phyloP scores from a whole-genome alignment of 2,888 invertebrate genomes.

The Drosophila anomelani region DNA sequence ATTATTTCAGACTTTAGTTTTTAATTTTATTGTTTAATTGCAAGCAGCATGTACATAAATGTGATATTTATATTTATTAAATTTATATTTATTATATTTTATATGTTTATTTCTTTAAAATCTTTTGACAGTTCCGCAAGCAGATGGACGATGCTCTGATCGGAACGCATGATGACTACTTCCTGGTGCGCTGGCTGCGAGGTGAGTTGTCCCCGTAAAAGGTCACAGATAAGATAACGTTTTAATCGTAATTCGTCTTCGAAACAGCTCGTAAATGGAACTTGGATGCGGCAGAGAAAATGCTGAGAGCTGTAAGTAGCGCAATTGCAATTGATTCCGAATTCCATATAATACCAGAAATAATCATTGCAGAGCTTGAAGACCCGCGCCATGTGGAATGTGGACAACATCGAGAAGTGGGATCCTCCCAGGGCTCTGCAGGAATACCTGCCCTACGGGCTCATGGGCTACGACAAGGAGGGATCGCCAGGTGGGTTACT shows the following conservation, averaged over 20 bases:
- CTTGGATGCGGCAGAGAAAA: conserved; percentile 94
- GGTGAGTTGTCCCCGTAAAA: conserved; percentile 85
- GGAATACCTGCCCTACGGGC: conserved; percentile 91
- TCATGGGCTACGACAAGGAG: conserved; percentile 92
- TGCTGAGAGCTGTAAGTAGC: conserved; percentile 92
- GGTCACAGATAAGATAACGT: not conserved
- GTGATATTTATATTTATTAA: no score
- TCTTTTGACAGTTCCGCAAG: conserved; percentile 88
- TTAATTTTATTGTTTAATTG: no score
- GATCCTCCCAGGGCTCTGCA: conserved; percentile 89
- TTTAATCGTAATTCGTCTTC: not conserved
- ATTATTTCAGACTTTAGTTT: no score
- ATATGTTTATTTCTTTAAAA: no score
- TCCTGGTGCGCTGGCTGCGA: conserved; percentile 91
- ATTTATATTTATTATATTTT: no score
- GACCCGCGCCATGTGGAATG: conserved; percentile 87
- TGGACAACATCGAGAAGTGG: conserved; percentile 90
- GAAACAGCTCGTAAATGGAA: conserved; percentile 92
- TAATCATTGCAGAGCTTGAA: conserved; percentile 70
- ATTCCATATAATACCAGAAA: not conserved
- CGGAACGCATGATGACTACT: conserved; percentile 92
- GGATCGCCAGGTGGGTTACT: conserved; percentile 88
- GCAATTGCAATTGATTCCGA: not conserved
- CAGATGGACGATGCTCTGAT: conserved; percentile 88
- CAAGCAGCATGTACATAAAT: no score